phyloP scores from a whole-genome alignment of 2,888 invertebrate genomes.

The Sarcophaga subvicina region DNA sequence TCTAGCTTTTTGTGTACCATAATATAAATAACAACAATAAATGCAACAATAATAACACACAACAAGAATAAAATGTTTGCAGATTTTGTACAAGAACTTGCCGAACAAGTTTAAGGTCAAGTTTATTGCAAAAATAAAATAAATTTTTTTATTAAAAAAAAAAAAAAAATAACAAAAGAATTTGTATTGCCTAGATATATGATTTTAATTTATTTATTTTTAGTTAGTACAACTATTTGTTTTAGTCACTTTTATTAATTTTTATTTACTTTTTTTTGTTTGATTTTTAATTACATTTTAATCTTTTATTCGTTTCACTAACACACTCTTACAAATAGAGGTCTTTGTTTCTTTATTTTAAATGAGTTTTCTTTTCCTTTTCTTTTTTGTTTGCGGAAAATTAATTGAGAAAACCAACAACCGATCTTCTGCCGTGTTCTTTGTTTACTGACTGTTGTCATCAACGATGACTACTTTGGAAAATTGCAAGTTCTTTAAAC shows the following conservation, averaged over 20 bases:
- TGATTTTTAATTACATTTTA: not conserved
- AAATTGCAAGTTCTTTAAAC: constrained; percentile 60
- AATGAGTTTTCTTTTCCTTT: not conserved
- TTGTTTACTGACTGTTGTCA: constrained; percentile 76
- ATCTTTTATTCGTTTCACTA: not conserved
- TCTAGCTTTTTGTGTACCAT: constrained; percentile 38
- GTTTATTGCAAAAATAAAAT: constrained; percentile 66
- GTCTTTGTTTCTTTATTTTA: not conserved
- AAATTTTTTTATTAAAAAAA: not conserved
- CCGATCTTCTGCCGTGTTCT: constrained; percentile 78
- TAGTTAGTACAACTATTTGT: too few species aligned
- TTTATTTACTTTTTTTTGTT: not conserved
- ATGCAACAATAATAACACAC: not conserved
- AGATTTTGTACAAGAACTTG: constrained; percentile 70
- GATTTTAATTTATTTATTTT: too few species aligned
- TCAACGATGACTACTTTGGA: constrained; percentile 30
- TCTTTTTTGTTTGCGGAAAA: not conserved
- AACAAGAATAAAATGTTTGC: constrained; percentile 50
- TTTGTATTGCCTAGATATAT: too few species aligned
- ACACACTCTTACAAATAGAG: too few species aligned
- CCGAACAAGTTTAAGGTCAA: constrained; percentile 74
- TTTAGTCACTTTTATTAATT: too few species aligned
- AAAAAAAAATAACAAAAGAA: not conserved
- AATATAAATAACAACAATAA: not conserved
- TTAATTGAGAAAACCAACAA: constrained; percentile 36